A percentile compares a stretch with the other conserved stretches of the same genome.
These are phyloP conservation scores for Tenodera sinensis DNA, from an alignment of 2,888 invertebrate genomes.

Conservation along the genomic window DNA sequence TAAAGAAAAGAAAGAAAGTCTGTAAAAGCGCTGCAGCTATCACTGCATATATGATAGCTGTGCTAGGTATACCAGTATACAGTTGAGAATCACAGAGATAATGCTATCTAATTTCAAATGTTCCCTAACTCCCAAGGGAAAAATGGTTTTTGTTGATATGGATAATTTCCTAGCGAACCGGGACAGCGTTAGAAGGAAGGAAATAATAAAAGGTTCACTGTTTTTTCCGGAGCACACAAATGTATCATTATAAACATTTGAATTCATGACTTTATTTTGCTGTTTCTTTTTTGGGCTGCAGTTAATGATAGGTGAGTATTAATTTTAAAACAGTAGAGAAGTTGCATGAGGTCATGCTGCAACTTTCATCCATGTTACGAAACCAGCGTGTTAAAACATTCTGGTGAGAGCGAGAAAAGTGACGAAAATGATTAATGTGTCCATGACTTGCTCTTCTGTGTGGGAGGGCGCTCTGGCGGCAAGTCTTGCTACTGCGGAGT, in stretches of 20 bases:
- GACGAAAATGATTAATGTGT: not conserved
- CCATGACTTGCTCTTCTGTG: not conserved
- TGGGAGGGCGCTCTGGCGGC: not conserved
- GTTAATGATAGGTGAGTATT: not conserved
- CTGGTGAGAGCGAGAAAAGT: not conserved
- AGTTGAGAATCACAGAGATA: too few species aligned
- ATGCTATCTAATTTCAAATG: too few species aligned
- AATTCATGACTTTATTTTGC: not conserved
- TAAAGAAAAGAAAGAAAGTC: too few species aligned
- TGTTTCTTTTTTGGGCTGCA: not conserved
- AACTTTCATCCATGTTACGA: not conserved
- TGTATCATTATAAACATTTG: not conserved
- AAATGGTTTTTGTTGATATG: too few species aligned
- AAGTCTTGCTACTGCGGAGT: not conserved
- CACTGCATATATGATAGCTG: too few species aligned
- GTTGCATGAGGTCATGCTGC: not conserved
- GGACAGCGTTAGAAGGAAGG: too few species aligned
- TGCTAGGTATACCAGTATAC: too few species aligned
- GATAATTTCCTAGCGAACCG: too few species aligned
- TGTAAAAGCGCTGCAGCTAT: too few species aligned
- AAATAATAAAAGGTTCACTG: not conserved
- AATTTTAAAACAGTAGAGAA: not conserved
- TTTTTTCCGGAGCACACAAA: not conserved
- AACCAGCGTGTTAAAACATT: not conserved
- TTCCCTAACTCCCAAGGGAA: too few species aligned